phyloP scores from a whole-genome alignment of 2,888 invertebrate genomes.

The Isotomurus palustris region DNA sequence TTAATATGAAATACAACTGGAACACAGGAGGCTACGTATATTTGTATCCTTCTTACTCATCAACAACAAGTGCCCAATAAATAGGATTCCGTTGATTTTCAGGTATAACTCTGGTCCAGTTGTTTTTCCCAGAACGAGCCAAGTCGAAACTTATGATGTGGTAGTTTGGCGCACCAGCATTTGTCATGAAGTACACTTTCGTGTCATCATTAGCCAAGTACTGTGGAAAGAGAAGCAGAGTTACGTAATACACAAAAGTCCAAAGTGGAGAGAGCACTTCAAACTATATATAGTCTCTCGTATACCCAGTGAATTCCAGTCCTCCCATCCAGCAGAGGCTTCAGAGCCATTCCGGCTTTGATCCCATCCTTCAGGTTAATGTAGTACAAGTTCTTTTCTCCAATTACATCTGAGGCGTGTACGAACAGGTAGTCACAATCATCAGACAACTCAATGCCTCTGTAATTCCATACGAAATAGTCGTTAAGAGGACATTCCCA shows the following conservation, averaged over 20 bases:
- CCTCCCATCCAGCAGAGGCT: slow-evolving; percentile 9
- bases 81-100: slow-evolving; percentile 77
- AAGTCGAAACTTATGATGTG: slow-evolving; percentile 78
- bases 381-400: slow-evolving; percentile 82
- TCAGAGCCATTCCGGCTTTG: slow-evolving; percentile 12
- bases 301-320: slow-evolving; percentile 21
- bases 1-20: too few species aligned
- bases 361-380: slow-evolving; percentile 51
- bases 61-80: slow-evolving; percentile 79
- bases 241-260: too few species aligned
- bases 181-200: slow-evolving; percentile 68
- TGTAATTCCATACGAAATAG: neutral
- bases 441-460: slow-evolving; percentile 60
- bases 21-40: too few species aligned
- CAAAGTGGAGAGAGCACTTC: too few species aligned
- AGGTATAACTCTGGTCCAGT: slow-evolving; percentile 78
- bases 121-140: slow-evolving; percentile 63
- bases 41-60: slow-evolving; percentile 62
- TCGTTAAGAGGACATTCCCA: neutral
- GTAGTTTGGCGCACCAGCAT: slow-evolving; percentile 88
- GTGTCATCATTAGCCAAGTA: slow-evolving; percentile 54
- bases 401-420: slow-evolving; percentile 77
- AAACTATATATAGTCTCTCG: too few species aligned
- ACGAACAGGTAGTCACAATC: slow-evolving; percentile 86
- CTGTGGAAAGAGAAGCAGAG: slow-evolving; percentile 1